Evolutionary conservation across 2,113 vertebrate genomes (phyloP).

Genomic region (Periophthalmodon schlosseri): DNA sequence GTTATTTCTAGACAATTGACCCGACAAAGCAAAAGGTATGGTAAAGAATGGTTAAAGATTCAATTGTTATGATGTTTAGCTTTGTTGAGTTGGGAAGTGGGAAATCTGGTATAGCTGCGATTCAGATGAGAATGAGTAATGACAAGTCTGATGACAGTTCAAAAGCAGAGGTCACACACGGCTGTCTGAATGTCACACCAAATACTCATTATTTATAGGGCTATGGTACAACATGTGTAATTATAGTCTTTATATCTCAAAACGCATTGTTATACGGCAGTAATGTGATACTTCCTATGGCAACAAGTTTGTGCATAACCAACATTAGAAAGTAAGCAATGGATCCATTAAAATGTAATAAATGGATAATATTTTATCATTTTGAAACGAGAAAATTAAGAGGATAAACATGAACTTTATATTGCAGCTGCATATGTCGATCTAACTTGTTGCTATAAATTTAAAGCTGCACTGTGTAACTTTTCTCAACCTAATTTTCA

Average conservation of each 20-base stretch:
- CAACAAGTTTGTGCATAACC: neutral
- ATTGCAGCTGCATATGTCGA: neutral
- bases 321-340: too few species aligned
- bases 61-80: conserved; percentile 35
- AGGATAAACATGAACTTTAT: too few species aligned
- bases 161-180: conserved; percentile 64
- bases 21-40: neutral
- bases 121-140: conserved; percentile 56
- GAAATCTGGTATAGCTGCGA: conserved; percentile 56
- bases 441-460: neutral
- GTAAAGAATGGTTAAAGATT: conserved; percentile 27
- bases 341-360: too few species aligned
- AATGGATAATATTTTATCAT: too few species aligned
- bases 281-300: neutral
- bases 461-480: too few species aligned
- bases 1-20: conserved; percentile 34
- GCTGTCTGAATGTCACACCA: conserved; percentile 49
- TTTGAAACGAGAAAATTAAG: too few species aligned
- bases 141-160: conserved; percentile 59
- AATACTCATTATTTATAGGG: conserved; percentile 41
- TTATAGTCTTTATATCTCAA: neutral
- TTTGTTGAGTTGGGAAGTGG: conserved; percentile 48
- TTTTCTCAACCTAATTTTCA: too few species aligned
- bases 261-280: neutral
- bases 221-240: conserved; percentile 7